Conservation (phyloP, 1,140 invertebrate genomes). For the Plectrocnemia conspersa region DNA sequence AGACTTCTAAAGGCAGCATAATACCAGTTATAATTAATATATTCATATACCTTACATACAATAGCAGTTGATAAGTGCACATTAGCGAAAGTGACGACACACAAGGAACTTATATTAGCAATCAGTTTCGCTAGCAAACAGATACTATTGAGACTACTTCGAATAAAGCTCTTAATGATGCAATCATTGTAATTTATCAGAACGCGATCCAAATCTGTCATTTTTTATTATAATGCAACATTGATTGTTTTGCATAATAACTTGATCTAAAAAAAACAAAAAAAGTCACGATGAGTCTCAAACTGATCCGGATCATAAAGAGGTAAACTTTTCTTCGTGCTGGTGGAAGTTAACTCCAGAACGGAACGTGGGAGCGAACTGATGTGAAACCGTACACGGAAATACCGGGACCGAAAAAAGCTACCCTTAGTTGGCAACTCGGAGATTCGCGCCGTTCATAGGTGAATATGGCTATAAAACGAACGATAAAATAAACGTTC, state of each 20-base stretch:
- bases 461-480: slow-evolving; percentile 46
- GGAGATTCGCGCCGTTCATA: slow-evolving; percentile 48
- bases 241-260: too few species aligned
- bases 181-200: too few species aligned
- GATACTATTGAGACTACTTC: too few species aligned
- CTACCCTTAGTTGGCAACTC: slow-evolving; percentile 74
- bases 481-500: slow-evolving; percentile 1
- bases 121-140: slow-evolving; percentile 2
- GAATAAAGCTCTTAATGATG: too few species aligned
- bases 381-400: slow-evolving; percentile 57
- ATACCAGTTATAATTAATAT: too few species aligned
- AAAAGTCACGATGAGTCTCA: slow-evolving; percentile 3
- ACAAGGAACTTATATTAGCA: not conserved
- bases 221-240: too few species aligned
- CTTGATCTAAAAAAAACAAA: too few species aligned
- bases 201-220: too few species aligned
- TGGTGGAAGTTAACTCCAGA: slow-evolving; percentile 12
- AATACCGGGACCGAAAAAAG: slow-evolving; percentile 71
- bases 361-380: not conserved
- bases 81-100: not conserved
- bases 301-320: slow-evolving; percentile 13
- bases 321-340: slow-evolving; percentile 14
- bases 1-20: too few species aligned
- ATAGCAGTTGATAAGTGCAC: too few species aligned
- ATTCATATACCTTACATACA: too few species aligned